Evolutionary conservation across 2,113 vertebrate species (phyloP).

Genomic region (Todiramphus saurophagus): DNA sequence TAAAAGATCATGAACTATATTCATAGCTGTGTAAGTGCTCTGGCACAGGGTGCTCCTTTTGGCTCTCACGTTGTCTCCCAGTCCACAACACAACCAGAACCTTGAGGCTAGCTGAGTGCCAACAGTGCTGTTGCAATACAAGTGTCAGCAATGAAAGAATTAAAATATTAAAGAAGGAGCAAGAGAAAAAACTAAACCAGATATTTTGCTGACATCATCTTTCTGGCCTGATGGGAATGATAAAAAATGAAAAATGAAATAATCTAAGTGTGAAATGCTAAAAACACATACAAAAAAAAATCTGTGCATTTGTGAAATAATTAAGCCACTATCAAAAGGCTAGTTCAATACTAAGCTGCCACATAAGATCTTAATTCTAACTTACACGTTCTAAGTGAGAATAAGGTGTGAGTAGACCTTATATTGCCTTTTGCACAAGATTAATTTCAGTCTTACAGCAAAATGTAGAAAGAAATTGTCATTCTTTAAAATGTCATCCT

Average conservation of each 20-base stretch:
- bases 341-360: background rate
- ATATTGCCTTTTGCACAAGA: background rate
- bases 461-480: background rate
- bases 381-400: background rate
- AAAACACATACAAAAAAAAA: background rate
- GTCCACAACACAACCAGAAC: background rate
- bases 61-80: accelerated
- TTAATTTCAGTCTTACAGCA: background rate
- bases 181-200: background rate
- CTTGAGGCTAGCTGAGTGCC: background rate
- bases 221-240: background rate
- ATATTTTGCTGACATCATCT: background rate
- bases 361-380: background rate
- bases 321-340: background rate
- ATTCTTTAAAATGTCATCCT: background rate
- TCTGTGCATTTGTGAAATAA: background rate
- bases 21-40: background rate
- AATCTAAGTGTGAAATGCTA: background rate
- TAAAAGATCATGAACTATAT: background rate
- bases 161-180: background rate
- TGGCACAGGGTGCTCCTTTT: background rate
- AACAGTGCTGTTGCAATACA: background rate
- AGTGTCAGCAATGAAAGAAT: background rate
- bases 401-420: background rate
- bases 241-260: background rate